phyloP scores from a whole-genome alignment of 1,140 invertebrate species.

The Diachasmimorpha longicaudata region DNA sequence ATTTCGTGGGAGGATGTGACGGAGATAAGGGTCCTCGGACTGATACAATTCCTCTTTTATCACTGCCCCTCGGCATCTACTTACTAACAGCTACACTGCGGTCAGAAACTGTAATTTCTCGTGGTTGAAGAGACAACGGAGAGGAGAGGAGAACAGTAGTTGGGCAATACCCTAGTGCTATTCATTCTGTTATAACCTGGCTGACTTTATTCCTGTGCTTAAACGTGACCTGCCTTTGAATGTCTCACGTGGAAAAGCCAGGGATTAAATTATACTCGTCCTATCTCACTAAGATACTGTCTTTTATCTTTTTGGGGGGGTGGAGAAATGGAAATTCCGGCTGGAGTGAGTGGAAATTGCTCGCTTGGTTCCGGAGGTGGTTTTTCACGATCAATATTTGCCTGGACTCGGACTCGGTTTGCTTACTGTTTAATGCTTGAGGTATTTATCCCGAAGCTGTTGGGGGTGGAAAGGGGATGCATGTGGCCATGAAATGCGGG shows the following conservation, averaged over 20 bases:
- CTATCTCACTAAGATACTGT: neutral
- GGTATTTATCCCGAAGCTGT: neutral
- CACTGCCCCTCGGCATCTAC: neutral
- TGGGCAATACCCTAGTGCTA: neutral
- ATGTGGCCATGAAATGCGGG: too few species aligned
- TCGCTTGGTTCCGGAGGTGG: neutral
- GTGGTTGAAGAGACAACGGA: neutral
- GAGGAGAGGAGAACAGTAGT: constrained; percentile 12
- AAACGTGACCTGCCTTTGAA: neutral
- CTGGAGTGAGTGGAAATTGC: neutral
- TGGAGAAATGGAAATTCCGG: neutral
- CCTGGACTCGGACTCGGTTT: neutral
- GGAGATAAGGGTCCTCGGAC: neutral
- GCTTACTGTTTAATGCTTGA: neutral
- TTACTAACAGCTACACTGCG: neutral
- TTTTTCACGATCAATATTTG: constrained; percentile 11
- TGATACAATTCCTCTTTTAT: neutral
- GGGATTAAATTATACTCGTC: neutral
- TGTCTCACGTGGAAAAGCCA: neutral
- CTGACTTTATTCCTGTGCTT: neutral
- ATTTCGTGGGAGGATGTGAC: neutral
- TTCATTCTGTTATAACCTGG: neutral
- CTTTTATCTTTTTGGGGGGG: neutral
- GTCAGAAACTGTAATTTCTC: constrained; percentile 16
- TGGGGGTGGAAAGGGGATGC: too few species aligned